A percentile compares a stretch with the other conserved stretches of the same genome.
These are phyloP conservation scores for Eunapius fragilis DNA, from an alignment of 37 sponge, comb jelly and placozoan genomes.

Conservation along the genomic window DNA sequence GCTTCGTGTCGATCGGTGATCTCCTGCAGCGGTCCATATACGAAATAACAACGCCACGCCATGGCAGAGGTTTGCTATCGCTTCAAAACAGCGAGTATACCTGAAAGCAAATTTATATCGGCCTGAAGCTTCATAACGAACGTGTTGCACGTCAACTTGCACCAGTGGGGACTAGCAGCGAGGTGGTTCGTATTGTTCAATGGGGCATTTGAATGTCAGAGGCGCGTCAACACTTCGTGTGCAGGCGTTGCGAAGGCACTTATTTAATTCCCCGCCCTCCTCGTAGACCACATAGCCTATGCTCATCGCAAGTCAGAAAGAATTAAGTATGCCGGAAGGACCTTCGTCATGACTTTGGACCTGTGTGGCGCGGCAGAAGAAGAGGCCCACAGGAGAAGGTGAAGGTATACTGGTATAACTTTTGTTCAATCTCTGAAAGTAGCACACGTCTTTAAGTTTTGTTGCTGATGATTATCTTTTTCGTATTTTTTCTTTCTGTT, in stretches of 20 bases:
- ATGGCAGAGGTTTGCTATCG: conserved; percentile 86
- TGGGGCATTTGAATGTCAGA: background rate
- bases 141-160: conserved; percentile 74
- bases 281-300: too few species aligned
- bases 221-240: background rate
- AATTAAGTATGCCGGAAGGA: conserved; percentile 49
- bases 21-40: conserved; percentile 41
- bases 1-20: background rate
- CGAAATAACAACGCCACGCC: conserved; percentile 94
- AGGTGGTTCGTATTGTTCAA: background rate
- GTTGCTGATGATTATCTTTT: too few species aligned
- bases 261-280: background rate
- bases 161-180: conserved; percentile 18
- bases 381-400: background rate
- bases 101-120: background rate
- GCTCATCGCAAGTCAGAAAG: conserved; percentile 70
- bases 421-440: background rate
- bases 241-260: background rate
- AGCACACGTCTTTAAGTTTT: too few species aligned
- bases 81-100: background rate
- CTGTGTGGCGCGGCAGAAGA: conserved; percentile 31
- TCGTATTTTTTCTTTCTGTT: background rate
- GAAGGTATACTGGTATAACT: background rate
- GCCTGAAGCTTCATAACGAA: conserved; percentile 65
- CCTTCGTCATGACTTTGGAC: conserved; percentile 51